These are phyloP conservation scores for Chionis minor DNA, from an alignment of 2,113 vertebrate species.

Conservation along the genomic window DNA sequence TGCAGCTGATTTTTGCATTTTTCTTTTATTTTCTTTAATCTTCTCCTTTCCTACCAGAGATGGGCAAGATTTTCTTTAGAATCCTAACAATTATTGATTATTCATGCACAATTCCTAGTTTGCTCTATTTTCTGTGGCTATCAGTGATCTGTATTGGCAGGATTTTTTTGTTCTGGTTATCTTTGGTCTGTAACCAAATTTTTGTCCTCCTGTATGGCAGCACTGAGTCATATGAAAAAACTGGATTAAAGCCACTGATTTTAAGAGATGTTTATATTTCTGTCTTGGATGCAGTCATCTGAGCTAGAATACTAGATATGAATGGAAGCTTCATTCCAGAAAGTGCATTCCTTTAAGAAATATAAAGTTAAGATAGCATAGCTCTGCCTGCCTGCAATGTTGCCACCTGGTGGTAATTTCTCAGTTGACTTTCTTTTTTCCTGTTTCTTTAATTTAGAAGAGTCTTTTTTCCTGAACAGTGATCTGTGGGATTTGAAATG, in stretches of 20 bases:
- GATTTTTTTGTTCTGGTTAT: neutral
- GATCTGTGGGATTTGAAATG: neutral
- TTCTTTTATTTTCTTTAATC: neutral
- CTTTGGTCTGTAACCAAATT: neutral
- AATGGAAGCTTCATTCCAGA: constrained; percentile 9
- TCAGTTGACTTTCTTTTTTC: neutral
- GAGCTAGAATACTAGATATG: neutral
- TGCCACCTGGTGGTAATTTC: constrained; percentile 42
- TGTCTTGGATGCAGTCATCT: neutral
- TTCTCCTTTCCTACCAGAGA: neutral
- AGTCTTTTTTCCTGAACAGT: neutral
- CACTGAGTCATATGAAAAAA: neutral
- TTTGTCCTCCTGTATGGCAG: neutral
- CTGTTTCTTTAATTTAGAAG: neutral
- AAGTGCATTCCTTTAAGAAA: neutral
- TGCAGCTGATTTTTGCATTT: neutral
- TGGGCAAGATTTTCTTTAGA: neutral
- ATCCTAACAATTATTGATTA: neutral
- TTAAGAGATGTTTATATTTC: constrained; percentile 14
- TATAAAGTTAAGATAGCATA: neutral
- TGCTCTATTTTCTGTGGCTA: neutral
- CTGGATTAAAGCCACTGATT: neutral
- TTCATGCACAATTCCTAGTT: neutral
- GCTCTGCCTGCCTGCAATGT: neutral
- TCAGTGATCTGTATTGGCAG: neutral